Percentiles rank a stretch among this genome's conserved stretches.
Evolutionary conservation across 2,113 vertebrate genomes (phyloP).

Genomic region (Sinocyclocheilus grahami): DNA sequence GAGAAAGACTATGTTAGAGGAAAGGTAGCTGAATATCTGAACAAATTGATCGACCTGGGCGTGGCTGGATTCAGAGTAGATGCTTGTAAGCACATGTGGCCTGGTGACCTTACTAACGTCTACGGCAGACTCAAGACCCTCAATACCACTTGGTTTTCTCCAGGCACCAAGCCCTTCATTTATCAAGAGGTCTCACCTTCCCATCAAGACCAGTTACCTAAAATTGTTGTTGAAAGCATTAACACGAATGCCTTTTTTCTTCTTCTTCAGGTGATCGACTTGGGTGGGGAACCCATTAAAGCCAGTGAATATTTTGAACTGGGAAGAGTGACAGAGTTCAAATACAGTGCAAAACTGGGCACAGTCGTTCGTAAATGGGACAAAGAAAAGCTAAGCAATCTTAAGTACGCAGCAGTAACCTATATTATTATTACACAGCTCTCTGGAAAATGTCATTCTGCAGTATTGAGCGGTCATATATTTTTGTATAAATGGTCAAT

Average conservation of each 20-base stretch:
- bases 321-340: constrained; percentile 81
- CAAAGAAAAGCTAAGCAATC: constrained; percentile 78
- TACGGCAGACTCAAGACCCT: constrained; percentile 69
- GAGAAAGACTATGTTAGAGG: constrained; percentile 74
- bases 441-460: too few relatives aligned
- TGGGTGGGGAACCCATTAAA: constrained; percentile 73
- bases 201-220: not conserved
- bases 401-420: constrained; percentile 67
- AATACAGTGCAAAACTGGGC: constrained; percentile 77
- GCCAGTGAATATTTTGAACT: constrained; percentile 73
- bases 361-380: constrained; percentile 79
- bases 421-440: too few relatives aligned
- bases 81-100: constrained; percentile 79
- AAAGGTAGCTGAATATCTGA: constrained; percentile 66
- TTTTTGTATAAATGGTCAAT: not conserved
- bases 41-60: constrained; percentile 69
- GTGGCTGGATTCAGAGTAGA: constrained; percentile 79
- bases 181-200: constrained; percentile 75
- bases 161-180: constrained; percentile 73
- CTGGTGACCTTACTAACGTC: constrained; percentile 71
- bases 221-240: not conserved
- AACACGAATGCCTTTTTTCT: not conserved
- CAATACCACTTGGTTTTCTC: constrained; percentile 73
- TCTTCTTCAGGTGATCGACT: constrained; percentile 77
- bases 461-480: not conserved